Evolutionary conservation across 2,888 invertebrate genomes (phyloP).

Genomic region (Geotrupes spiniger): DNA sequence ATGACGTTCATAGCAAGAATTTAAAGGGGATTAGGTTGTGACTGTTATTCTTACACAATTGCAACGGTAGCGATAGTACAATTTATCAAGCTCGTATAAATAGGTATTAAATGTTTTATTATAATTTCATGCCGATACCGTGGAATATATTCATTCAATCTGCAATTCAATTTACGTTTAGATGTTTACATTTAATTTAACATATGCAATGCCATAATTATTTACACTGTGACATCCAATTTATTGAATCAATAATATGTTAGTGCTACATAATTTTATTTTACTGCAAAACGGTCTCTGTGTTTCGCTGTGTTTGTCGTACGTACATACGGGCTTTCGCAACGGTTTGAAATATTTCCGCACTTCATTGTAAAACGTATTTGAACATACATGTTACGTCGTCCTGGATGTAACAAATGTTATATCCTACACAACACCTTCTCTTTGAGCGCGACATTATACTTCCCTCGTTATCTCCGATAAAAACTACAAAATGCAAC

Average conservation of each 20-base stretch:
- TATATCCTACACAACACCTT: too few species aligned
- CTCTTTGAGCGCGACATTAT: too few species aligned
- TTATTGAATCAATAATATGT: constrained; percentile 2
- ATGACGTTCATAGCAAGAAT: neutral
- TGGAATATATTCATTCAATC: neutral
- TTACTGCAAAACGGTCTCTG: too few species aligned
- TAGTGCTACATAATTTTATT: too few species aligned
- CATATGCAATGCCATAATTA: constrained; percentile 8
- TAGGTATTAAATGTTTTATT: constrained; percentile 3
- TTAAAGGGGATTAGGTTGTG: neutral
- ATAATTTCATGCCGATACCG: neutral
- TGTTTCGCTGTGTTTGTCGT: too few species aligned
- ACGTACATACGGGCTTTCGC: constrained; percentile 8
- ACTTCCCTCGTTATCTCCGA: too few species aligned
- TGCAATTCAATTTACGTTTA: constrained; percentile 11
- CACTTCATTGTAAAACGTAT: constrained; percentile 22
- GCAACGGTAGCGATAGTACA: neutral
- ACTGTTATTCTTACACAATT: neutral
- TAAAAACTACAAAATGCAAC: too few species aligned
- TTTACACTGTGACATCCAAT: constrained; percentile 11
- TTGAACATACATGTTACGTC: constrained; percentile 21
- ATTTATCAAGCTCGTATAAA: constrained; percentile 2
- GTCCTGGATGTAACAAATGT: too few species aligned
- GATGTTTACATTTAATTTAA: constrained; percentile 14
- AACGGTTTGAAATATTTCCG: constrained; percentile 21